Percentiles rank a stretch among this genome's conserved stretches.
Conservation (phyloP, 2,888 invertebrate genomes). For the Tenodera sinensis region DNA sequence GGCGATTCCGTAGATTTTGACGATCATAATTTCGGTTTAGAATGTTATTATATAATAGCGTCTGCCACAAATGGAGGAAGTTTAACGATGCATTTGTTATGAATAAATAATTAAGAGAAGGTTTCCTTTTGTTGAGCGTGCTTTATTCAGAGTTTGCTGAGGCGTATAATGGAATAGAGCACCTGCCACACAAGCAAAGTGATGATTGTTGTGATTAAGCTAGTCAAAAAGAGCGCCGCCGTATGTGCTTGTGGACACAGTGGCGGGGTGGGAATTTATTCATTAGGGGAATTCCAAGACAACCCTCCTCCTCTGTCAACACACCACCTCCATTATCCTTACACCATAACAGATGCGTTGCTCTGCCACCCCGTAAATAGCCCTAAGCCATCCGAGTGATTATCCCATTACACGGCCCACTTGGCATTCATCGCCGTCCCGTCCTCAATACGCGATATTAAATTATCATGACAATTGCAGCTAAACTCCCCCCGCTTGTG, state of each 20-base stretch:
- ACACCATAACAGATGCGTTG: constrained; percentile 20
- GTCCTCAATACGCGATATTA: constrained; percentile 29
- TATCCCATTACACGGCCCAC: constrained; percentile 30
- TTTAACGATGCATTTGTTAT: too few species aligned
- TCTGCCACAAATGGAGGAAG: too few species aligned
- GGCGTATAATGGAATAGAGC: too few species aligned
- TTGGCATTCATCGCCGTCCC: constrained; percentile 25
- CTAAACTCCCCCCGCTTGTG: constrained; percentile 14
- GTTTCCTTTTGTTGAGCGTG: too few species aligned
- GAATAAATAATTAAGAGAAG: too few species aligned
- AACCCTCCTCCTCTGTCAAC: not conserved
- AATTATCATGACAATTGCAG: constrained; percentile 33
- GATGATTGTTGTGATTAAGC: not conserved
- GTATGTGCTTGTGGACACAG: not conserved
- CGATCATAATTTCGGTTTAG: too few species aligned
- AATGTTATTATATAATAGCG: too few species aligned
- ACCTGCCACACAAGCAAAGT: not conserved
- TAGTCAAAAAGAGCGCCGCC: not conserved
- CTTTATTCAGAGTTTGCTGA: too few species aligned
- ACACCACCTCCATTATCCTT: not conserved
- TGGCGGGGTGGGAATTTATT: not conserved
- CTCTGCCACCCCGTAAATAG: constrained; percentile 8
- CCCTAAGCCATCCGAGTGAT: constrained; percentile 18
- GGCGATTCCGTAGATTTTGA: too few species aligned
- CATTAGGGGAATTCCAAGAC: not conserved